Conservation (phyloP, 2,113 vertebrate species). For the Eclectus roratus region DNA sequence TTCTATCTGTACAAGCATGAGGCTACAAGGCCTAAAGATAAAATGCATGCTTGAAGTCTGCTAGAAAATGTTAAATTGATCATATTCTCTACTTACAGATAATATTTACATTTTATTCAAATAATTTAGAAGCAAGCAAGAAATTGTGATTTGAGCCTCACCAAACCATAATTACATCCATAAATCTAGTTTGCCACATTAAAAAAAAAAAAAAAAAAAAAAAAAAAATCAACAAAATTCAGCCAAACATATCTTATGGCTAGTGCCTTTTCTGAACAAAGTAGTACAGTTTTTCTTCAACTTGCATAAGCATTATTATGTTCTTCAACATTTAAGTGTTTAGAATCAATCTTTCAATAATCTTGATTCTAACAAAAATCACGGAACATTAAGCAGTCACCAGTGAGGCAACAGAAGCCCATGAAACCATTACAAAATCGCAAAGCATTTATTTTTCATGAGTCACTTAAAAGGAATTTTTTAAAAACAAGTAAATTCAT, state of each 20-base stretch:
- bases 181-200: not conserved
- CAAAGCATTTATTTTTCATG: not conserved
- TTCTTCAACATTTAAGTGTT: not conserved
- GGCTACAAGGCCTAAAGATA: not conserved
- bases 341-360: not conserved
- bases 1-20: not conserved
- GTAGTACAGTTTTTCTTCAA: not conserved
- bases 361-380: not conserved
- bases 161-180: not conserved
- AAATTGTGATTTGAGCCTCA: not conserved
- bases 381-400: not conserved
- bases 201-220: not conserved
- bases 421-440: not conserved
- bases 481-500: not conserved
- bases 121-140: not conserved
- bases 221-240: not conserved
- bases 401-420: not conserved
- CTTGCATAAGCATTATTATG: not conserved
- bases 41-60: not conserved
- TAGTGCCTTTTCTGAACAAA: not conserved
- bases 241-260: not conserved
- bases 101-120: not conserved
- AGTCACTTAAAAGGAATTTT: not conserved
- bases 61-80: not conserved
- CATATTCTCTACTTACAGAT: rapidly evolving